These are phyloP conservation scores for Hemiprocne comata DNA, from an alignment of 2,113 vertebrate species.

Conservation along the genomic window DNA sequence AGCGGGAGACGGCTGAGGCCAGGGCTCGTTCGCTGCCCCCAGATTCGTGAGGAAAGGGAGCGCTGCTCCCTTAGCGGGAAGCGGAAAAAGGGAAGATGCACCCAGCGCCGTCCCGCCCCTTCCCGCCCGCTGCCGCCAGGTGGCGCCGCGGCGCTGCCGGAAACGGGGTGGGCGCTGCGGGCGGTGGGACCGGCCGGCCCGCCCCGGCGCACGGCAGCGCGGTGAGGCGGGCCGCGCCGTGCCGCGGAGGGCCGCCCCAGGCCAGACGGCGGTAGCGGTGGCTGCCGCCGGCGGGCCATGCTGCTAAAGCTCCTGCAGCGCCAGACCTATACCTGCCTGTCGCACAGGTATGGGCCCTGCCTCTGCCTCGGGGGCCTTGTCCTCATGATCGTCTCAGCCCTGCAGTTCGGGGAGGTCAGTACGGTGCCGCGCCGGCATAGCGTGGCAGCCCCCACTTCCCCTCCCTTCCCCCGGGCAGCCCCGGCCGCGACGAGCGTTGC, in stretches of 20 bases:
- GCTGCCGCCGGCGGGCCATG: constrained; percentile 79
- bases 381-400: constrained; percentile 95
- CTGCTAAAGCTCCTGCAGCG: constrained; percentile 93
- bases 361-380: constrained; percentile 94
- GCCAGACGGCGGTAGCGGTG: background rate
- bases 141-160: background rate
- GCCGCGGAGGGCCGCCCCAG: background rate
- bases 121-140: background rate
- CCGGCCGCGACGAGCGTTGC: background rate
- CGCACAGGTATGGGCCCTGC: constrained; percentile 94
- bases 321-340: constrained; percentile 97
- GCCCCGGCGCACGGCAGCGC: background rate
- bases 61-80: background rate
- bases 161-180: background rate
- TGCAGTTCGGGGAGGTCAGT: constrained; percentile 97
- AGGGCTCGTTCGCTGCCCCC: accelerated
- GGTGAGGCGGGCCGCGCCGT: background rate
- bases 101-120: too few relatives aligned
- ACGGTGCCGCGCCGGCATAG: background rate
- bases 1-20: accelerated
- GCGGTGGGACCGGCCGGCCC: background rate
- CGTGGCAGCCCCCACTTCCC: background rate
- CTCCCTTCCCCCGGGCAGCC: background rate
- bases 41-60: accelerated
- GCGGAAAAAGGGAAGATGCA: too few relatives aligned